Conservation (phyloP, 2,113 vertebrate species). For the Petrocephalus zakoni region DNA sequence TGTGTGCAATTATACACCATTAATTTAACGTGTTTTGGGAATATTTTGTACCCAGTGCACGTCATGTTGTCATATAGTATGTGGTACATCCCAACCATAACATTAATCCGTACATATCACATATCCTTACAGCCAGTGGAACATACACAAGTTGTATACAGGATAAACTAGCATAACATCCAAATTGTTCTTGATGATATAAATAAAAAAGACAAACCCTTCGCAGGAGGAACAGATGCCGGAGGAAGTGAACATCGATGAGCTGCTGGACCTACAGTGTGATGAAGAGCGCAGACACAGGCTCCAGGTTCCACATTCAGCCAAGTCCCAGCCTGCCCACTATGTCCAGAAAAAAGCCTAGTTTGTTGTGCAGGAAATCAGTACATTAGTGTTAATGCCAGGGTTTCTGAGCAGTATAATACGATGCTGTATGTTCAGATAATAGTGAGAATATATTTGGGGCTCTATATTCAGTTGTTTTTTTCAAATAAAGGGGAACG, state of each 20-base stretch:
- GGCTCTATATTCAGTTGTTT: background rate
- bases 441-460: background rate
- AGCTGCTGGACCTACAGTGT: conserved; percentile 60
- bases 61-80: background rate
- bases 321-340: too few species aligned
- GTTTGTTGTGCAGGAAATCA: too few species aligned
- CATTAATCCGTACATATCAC: background rate
- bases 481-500: background rate
- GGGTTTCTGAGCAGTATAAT: background rate
- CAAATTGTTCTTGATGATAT: background rate
- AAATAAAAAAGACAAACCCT: background rate
- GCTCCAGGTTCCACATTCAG: conserved; percentile 50
- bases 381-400: background rate
- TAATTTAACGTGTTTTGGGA: background rate
- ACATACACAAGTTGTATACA: background rate
- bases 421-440: background rate
- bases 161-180: background rate
- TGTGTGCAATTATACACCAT: background rate
- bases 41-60: background rate
- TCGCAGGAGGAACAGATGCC: conserved; percentile 68
- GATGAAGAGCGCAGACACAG: conserved; percentile 58
- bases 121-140: background rate
- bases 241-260: conserved; percentile 70
- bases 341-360: background rate
- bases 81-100: background rate